phyloP scores from a whole-genome alignment of 2,113 vertebrate genomes.

The Aspiorhynchus laticeps region DNA sequence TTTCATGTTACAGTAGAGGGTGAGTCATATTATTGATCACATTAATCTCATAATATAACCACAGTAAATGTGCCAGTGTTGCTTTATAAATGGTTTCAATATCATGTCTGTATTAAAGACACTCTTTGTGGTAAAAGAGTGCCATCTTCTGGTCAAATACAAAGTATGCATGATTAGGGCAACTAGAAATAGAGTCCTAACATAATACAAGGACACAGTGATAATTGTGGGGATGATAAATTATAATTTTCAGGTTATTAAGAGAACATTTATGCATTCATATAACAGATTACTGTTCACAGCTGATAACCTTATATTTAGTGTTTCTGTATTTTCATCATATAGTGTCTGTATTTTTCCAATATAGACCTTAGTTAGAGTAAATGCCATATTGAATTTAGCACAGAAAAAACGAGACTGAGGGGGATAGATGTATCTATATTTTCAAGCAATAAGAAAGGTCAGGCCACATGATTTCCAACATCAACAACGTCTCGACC shows the following conservation, averaged over 20 bases:
- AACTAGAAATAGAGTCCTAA: neutral
- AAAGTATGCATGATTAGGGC: neutral
- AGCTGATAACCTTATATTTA: neutral
- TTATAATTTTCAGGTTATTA: neutral
- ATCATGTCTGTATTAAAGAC: too few relatives aligned
- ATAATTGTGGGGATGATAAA: neutral
- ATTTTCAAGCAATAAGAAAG: neutral
- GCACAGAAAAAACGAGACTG: neutral
- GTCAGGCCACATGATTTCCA: neutral
- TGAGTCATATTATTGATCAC: slow-evolving; percentile 59
- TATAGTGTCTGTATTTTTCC: neutral
- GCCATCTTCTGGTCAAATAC: slow-evolving; percentile 19
- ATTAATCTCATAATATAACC: neutral
- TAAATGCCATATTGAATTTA: neutral
- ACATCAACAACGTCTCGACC: neutral
- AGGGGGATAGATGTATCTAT: neutral
- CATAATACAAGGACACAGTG: neutral
- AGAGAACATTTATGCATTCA: neutral
- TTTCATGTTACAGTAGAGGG: slow-evolving; percentile 89
- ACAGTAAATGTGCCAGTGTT: neutral
- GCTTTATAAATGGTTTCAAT: slow-evolving; percentile 2
- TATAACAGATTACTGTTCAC: neutral
- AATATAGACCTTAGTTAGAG: neutral
- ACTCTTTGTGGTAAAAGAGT: neutral
- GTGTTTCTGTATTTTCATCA: neutral